These are phyloP conservation scores for Plutomurus gul DNA, from an alignment of 1,140 invertebrate genomes.

Conservation along the genomic window DNA sequence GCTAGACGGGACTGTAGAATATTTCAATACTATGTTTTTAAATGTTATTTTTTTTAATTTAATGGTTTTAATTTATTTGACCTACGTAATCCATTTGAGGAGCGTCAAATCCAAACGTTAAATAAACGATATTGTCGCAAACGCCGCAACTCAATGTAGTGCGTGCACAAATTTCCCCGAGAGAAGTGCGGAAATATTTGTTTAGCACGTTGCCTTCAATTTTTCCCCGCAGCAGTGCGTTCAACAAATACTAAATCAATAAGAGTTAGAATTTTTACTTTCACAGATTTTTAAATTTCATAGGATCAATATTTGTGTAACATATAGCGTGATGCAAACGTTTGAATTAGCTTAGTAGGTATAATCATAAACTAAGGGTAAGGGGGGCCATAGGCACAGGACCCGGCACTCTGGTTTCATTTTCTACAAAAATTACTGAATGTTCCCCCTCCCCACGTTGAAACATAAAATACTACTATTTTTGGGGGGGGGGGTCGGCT, in stretches of 20 bases:
- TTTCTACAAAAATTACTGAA: no score
- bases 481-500: no score
- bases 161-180: neutral
- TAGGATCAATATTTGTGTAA: no score
- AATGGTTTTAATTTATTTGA: neutral
- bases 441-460: no score
- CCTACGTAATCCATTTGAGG: constrained; percentile 7
- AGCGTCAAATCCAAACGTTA: neutral
- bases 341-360: no score
- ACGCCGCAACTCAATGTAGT: neutral
- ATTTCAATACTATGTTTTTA: neutral
- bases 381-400: no score
- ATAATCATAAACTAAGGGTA: no score
- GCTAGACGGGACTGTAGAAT: neutral
- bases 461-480: no score
- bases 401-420: no score
- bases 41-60: neutral
- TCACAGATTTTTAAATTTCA: neutral
- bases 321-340: no score
- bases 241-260: neutral
- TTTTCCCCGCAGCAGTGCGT: neutral
- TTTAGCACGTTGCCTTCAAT: neutral
- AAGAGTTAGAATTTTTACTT: no score
- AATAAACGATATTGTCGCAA: neutral
- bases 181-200: neutral